Evolutionary conservation across 2,113 vertebrate species (phyloP).

Genomic region (Lonchura striata): DNA sequence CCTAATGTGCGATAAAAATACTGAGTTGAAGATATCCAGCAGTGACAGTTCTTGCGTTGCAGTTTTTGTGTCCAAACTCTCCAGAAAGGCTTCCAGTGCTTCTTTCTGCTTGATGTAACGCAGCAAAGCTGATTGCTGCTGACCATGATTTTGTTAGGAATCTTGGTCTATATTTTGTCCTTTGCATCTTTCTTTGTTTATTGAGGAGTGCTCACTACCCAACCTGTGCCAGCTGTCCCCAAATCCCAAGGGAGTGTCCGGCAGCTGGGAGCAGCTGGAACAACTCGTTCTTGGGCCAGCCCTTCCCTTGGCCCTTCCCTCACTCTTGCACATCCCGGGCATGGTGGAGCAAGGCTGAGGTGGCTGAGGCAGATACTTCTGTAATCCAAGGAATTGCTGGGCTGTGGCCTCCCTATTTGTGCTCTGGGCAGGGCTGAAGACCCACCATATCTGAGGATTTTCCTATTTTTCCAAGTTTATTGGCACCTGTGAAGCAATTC

Average conservation of each 20-base stretch:
- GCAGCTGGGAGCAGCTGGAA: conserved; percentile 43
- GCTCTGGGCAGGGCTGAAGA: background rate
- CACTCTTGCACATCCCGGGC: background rate
- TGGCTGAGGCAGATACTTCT: background rate
- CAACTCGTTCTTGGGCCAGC: background rate
- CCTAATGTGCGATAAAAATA: background rate
- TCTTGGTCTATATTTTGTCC: background rate
- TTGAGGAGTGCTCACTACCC: background rate
- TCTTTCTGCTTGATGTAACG: background rate
- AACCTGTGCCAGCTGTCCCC: background rate
- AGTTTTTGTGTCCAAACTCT: background rate
- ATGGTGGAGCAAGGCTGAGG: background rate
- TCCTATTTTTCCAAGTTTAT: background rate
- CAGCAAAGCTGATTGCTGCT: background rate
- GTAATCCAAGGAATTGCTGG: background rate
- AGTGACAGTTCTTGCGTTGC: background rate
- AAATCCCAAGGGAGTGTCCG: background rate
- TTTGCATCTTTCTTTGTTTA: background rate
- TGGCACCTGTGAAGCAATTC: background rate
- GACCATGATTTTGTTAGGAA: background rate
- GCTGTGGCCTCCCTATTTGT: accelerated
- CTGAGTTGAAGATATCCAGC: background rate
- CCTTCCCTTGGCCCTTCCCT: background rate
- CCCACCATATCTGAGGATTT: background rate
- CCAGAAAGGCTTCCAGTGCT: accelerated